Conservation (phyloP, 2,113 vertebrate species). For the Odontesthes bonariensis region DNA sequence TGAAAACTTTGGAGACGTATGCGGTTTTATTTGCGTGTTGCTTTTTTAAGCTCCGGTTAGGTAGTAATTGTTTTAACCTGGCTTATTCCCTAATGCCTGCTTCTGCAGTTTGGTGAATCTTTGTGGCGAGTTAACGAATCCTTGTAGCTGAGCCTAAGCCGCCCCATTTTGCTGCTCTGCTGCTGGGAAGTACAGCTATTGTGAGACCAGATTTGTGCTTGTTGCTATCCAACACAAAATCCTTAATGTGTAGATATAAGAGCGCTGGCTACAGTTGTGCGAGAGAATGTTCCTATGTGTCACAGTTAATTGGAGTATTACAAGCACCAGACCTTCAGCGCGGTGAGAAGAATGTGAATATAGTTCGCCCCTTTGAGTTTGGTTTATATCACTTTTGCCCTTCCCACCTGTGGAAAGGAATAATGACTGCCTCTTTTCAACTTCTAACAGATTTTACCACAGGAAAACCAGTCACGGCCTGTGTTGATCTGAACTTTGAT, state of each 20-base stretch:
- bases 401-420: slow-evolving; percentile 11
- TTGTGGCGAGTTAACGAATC: background rate
- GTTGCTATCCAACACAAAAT: slow-evolving; percentile 5
- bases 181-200: background rate
- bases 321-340: background rate
- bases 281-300: background rate
- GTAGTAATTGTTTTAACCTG: slow-evolving; percentile 24
- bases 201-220: background rate
- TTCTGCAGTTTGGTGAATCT: slow-evolving; percentile 13
- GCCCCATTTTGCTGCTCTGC: background rate
- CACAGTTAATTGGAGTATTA: slow-evolving; percentile 17
- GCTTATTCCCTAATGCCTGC: background rate
- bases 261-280: background rate
- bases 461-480: slow-evolving; percentile 12
- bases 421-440: slow-evolving; percentile 37
- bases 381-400: slow-evolving; percentile 24
- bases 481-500: slow-evolving; percentile 30
- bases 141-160: slow-evolving; percentile 5
- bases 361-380: slow-evolving; percentile 29
- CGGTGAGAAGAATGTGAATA: slow-evolving; percentile 25
- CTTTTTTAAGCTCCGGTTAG: slow-evolving; percentile 14
- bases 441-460: slow-evolving; percentile 22
- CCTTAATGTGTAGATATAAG: background rate
- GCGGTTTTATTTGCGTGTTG: slow-evolving; percentile 13
- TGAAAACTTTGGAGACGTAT: slow-evolving; percentile 21